Percentiles rank a stretch among this genome's conserved stretches.
These are phyloP conservation scores for Drosophila pseudotakahashii DNA, from an alignment of 2,888 invertebrate genomes.

Conservation along the genomic window DNA sequence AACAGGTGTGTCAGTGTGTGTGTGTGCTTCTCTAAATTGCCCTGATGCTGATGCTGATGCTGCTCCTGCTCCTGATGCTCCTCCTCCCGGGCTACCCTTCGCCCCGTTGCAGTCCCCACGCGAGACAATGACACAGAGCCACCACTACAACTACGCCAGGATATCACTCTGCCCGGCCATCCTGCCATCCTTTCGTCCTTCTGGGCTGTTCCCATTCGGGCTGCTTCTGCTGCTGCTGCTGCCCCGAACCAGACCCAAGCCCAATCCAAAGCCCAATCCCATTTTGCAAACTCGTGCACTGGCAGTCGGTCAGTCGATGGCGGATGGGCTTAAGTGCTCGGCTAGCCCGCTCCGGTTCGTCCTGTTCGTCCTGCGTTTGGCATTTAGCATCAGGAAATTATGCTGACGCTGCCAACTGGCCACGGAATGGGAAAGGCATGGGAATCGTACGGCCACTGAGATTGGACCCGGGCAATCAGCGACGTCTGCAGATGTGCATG, in stretches of 20 bases:
- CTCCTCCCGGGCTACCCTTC: conserved; percentile 17
- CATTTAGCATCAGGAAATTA: conserved; percentile 83
- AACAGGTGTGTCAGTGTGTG: conserved; percentile 81
- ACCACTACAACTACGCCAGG: conserved; percentile 52
- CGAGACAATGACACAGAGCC: conserved; percentile 77
- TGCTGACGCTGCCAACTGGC: conserved; percentile 82
- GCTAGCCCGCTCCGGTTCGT: conserved; percentile 42
- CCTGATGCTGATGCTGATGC: conserved; percentile 48
- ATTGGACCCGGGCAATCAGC: conserved; percentile 67
- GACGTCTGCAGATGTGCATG: conserved; percentile 74
- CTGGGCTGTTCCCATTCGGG: conserved; percentile 34
- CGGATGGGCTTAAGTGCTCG: conserved; percentile 74
- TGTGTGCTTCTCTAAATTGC: conserved; percentile 82
- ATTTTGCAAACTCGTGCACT: conserved; percentile 40
- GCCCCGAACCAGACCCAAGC: neutral
- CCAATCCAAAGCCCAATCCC: conserved; percentile 27
- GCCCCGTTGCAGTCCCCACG: conserved; percentile 38
- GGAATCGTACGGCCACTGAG: conserved; percentile 41
- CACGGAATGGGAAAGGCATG: conserved; percentile 30
- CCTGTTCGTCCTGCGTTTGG: conserved; percentile 68
- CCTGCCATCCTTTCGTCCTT: conserved; percentile 12
- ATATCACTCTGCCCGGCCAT: conserved; percentile 28
- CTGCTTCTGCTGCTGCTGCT: conserved; percentile 8
- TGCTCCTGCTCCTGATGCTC: conserved; percentile 46
- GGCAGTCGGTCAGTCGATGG: conserved; percentile 62